A percentile compares a stretch with the other conserved stretches of the same genome.
Conservation (phyloP, 1,140 invertebrate species). For the Pemphigus obesinymphae region DNA sequence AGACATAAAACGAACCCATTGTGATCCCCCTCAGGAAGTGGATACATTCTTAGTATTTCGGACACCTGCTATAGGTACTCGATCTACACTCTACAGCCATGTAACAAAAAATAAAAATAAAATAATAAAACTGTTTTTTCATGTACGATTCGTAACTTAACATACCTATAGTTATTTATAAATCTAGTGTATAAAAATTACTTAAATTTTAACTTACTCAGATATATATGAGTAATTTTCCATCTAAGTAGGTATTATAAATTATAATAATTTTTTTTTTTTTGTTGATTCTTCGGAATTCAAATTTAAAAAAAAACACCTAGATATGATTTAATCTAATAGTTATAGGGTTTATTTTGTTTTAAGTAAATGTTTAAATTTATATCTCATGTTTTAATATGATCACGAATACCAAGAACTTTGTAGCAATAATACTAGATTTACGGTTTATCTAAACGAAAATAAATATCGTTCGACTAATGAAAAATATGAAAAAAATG, state of each 20-base stretch:
- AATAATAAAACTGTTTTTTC: background rate
- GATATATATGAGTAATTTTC: background rate
- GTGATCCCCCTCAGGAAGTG: slow-evolving; percentile 33
- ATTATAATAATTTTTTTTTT: background rate
- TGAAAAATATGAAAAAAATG: too few species aligned
- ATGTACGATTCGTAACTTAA: background rate
- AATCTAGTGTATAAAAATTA: background rate
- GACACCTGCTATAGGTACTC: slow-evolving; percentile 32
- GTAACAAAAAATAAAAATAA: background rate
- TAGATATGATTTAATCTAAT: background rate
- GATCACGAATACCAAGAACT: too few species aligned
- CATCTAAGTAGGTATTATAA: background rate
- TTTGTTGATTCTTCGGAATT: background rate
- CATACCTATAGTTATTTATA: too few species aligned
- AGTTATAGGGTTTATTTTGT: background rate
- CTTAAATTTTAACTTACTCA: background rate
- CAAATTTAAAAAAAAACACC: background rate
- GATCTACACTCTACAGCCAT: background rate
- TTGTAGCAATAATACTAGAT: too few species aligned
- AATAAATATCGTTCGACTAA: too few species aligned
- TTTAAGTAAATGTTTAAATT: too few species aligned
- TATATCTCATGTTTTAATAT: too few species aligned
- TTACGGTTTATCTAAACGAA: too few species aligned
- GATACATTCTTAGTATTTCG: slow-evolving; percentile 2
- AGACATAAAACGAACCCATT: slow-evolving; percentile 30